phyloP scores from a whole-genome alignment of 2,888 invertebrate genomes.

The Danaus chrysippus region DNA sequence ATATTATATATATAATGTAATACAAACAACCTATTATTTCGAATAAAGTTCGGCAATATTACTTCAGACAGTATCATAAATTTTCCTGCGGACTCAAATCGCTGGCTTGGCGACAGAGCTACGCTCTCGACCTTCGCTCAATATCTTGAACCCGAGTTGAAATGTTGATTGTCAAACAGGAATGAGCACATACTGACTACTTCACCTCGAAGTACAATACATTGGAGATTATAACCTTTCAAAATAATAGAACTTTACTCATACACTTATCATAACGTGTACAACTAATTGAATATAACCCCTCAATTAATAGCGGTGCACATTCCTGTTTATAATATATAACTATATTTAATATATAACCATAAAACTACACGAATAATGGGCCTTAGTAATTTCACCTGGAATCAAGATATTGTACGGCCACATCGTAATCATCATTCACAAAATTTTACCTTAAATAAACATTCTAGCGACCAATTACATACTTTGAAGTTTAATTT shows the following conservation, averaged over 20 bases:
- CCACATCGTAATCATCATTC: slow-evolving; percentile 13
- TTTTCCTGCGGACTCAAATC: slow-evolving; percentile 4
- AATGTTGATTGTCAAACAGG: slow-evolving; percentile 19
- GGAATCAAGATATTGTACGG: slow-evolving; percentile 26
- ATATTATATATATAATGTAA: slow-evolving; percentile 11
- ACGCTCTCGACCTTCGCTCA: slow-evolving; percentile 6
- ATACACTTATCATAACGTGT: no score
- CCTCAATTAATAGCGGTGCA: no score
- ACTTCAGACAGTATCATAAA: not conserved
- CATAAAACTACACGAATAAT: no score
- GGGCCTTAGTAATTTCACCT: slow-evolving; percentile 7
- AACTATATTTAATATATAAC: no score
- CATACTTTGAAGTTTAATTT: slow-evolving; percentile 33
- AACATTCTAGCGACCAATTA: slow-evolving; percentile 15
- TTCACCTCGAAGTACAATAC: slow-evolving; percentile 8
- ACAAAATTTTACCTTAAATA: slow-evolving; percentile 13
- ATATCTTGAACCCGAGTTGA: slow-evolving; percentile 22
- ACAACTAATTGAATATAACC: no score
- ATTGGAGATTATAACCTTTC: not conserved
- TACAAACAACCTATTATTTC: slow-evolving; percentile 18
- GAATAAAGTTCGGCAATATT: not conserved
- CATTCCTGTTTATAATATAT: no score
- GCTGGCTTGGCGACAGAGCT: slow-evolving; percentile 11
- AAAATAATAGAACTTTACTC: not conserved
- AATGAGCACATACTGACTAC: slow-evolving; percentile 4